A percentile compares a stretch with the other conserved stretches of the same genome.
phyloP scores from a whole-genome alignment of 2,888 invertebrate genomes.

The Eilema caniola region DNA sequence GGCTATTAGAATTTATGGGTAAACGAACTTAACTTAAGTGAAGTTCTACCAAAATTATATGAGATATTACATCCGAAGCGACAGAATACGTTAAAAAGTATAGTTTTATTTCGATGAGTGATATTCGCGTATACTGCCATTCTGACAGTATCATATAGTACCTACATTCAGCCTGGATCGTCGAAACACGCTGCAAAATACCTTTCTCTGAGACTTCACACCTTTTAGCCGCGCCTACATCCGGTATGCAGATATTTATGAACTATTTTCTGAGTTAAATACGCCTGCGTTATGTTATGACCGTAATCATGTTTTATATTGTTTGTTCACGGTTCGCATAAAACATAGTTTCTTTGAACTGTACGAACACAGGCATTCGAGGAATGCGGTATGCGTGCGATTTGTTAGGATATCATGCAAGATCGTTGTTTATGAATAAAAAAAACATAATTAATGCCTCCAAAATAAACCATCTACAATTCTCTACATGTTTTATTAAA shows the following conservation, averaged over 20 bases:
- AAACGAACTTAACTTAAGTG: no score
- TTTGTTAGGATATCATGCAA: conserved; percentile 3
- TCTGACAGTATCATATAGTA: no score
- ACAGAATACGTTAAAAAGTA: no score
- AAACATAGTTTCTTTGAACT: conserved; percentile 40
- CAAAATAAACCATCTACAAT: background rate
- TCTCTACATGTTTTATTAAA: no score
- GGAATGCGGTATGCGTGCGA: conserved; percentile 15
- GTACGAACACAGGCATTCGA: conserved; percentile 12
- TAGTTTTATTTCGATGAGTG: no score
- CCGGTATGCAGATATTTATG: background rate
- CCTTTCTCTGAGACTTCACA: background rate
- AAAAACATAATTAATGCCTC: conserved; percentile 2
- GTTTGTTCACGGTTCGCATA: conserved; percentile 32
- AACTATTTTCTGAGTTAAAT: background rate
- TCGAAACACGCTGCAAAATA: background rate
- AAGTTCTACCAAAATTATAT: no score
- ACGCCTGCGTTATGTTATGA: conserved; percentile 8
- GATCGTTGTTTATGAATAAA: conserved; percentile 11
- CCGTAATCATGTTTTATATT: conserved; percentile 33
- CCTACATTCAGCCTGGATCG: background rate
- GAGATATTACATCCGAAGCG: no score
- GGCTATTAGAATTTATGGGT: no score
- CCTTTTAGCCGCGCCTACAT: background rate
- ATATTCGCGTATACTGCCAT: no score